Conservation (phyloP, 2,113 vertebrate genomes). For the Columba livia region DNA sequence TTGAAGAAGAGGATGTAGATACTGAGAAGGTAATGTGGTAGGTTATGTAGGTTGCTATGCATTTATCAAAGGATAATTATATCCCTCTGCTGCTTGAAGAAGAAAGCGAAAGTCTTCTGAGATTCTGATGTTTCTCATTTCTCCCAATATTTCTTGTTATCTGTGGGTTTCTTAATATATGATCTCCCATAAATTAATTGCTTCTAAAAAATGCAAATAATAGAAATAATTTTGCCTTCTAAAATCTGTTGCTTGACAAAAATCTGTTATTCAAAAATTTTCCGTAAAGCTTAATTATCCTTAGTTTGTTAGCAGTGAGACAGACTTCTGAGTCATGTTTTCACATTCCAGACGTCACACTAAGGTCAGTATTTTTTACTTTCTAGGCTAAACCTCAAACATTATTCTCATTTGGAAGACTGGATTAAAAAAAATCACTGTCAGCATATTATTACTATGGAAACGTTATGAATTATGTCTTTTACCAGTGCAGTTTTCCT, state of each 20-base stretch:
- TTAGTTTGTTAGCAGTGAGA: background rate
- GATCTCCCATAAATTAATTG: background rate
- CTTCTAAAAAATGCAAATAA: background rate
- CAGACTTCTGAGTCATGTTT: background rate
- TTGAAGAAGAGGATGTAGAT: constrained; percentile 81
- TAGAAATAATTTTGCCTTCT: background rate
- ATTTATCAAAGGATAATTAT: background rate
- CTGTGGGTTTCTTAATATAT: background rate
- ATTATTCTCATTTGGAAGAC: background rate
- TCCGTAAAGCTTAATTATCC: background rate
- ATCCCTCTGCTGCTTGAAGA: background rate
- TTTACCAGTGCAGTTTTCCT: background rate
- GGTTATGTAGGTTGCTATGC: background rate
- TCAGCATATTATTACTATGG: background rate
- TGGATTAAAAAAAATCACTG: background rate
- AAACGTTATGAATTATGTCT: background rate
- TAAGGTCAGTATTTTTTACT: background rate
- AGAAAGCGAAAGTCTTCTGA: background rate
- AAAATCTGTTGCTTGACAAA: background rate
- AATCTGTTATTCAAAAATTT: background rate
- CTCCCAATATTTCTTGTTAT: background rate
- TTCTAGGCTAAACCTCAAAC: background rate
- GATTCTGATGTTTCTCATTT: background rate
- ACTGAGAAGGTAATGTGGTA: constrained; percentile 84
- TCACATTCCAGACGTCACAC: background rate